These are phyloP conservation scores for Glomeris maerens DNA, from an alignment of 1,140 invertebrate species.

Conservation along the genomic window DNA sequence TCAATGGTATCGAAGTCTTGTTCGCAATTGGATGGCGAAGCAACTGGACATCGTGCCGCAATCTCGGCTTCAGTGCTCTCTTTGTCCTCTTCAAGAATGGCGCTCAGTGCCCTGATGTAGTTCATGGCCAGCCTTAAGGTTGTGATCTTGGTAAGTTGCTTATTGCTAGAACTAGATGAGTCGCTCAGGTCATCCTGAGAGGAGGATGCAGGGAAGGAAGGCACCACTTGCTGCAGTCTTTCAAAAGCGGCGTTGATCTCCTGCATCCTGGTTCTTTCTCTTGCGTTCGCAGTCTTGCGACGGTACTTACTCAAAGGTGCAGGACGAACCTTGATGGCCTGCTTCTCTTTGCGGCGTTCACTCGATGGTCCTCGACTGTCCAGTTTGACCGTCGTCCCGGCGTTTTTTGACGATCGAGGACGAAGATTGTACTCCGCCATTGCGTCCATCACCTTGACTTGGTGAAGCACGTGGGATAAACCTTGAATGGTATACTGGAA, in stretches of 20 bases:
- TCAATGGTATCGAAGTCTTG: too few relatives aligned
- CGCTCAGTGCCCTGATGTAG: constrained; percentile 55
- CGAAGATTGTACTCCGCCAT: constrained; percentile 41
- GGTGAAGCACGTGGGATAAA: too few relatives aligned
- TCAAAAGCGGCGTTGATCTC: constrained; percentile 82
- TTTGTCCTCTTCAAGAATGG: constrained; percentile 30
- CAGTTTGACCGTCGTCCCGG: constrained; percentile 35
- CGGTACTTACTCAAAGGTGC: constrained; percentile 77
- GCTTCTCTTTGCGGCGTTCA: constrained; percentile 31
- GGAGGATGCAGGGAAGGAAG: constrained; percentile 34
- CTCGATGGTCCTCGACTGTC: constrained; percentile 28
- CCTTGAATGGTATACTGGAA: too few relatives aligned
- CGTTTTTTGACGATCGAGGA: constrained; percentile 35
- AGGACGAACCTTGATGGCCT: constrained; percentile 56
- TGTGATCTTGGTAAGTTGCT: constrained; percentile 77
- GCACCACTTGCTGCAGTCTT: constrained; percentile 55
- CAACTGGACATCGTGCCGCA: neutral
- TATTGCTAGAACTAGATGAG: constrained; percentile 35
- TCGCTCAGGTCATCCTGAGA: constrained; percentile 20
- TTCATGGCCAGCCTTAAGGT: constrained; percentile 72
- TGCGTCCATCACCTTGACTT: too few relatives aligned
- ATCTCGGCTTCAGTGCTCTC: neutral
- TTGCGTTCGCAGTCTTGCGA: constrained; percentile 72
- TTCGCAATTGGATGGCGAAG: too few relatives aligned
- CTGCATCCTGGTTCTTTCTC: constrained; percentile 68